A percentile compares a stretch with the other conserved stretches of the same genome.
These are phyloP conservation scores for Patella ulyssiponensis DNA, from an alignment of 2,888 invertebrate genomes.

Conservation along the genomic window DNA sequence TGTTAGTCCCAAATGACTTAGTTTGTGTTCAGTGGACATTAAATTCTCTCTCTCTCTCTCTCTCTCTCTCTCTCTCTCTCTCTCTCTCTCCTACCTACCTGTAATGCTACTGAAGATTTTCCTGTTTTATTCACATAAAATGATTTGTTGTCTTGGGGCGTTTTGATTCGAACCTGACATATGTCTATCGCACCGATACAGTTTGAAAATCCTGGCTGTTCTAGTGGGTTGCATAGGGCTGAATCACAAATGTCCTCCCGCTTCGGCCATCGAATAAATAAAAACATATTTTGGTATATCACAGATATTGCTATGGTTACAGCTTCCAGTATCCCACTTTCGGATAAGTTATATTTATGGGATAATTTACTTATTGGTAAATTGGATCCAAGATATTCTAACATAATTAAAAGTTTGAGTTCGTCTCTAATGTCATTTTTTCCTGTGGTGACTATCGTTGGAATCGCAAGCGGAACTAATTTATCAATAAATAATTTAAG, in stretches of 20 bases:
- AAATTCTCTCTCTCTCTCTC: no score
- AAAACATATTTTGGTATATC: slow-evolving; percentile 29
- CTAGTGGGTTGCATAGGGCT: not conserved
- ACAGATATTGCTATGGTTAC: slow-evolving; percentile 11
- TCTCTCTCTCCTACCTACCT: not conserved
- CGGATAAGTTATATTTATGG: slow-evolving; percentile 15
- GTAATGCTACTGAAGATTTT: slow-evolving; percentile 21
- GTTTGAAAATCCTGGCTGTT: slow-evolving; percentile 18
- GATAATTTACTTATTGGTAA: slow-evolving; percentile 21
- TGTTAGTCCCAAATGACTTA: no score
- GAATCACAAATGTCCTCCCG: not conserved
- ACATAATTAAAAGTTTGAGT: slow-evolving; percentile 13
- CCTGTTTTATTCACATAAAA: slow-evolving; percentile 30
- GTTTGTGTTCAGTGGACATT: no score
- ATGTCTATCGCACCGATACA: slow-evolving; percentile 34
- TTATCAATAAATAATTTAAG: slow-evolving; percentile 20
- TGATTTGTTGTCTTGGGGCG: slow-evolving; percentile 20
- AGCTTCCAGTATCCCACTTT: not conserved
- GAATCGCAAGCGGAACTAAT: slow-evolving; percentile 17
- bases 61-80: no score
- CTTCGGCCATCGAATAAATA: slow-evolving; percentile 33
- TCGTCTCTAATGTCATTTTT: slow-evolving; percentile 17
- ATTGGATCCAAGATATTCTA: slow-evolving; percentile 22
- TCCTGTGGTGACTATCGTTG: not conserved
- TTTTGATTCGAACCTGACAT: slow-evolving; percentile 23